phyloP scores from a whole-genome alignment of 2,113 vertebrate genomes.

The Platysteira castanea region DNA sequence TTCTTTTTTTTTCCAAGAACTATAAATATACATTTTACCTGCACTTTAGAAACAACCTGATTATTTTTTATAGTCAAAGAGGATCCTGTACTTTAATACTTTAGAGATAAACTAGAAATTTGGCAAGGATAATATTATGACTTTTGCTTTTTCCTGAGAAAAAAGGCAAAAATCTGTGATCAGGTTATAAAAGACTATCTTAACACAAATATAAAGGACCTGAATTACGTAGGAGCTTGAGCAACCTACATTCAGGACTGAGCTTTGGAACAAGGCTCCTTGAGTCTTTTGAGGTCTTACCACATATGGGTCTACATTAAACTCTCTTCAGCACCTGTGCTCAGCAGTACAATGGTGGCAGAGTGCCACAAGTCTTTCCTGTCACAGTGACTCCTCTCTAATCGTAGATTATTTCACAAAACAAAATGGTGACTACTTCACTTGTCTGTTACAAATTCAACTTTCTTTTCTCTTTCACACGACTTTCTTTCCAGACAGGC shows the following conservation, averaged over 20 bases:
- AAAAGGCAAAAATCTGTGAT: neutral
- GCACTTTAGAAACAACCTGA: neutral
- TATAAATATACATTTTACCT: neutral
- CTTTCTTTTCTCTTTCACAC: neutral
- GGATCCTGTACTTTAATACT: neutral
- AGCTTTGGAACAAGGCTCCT: neutral
- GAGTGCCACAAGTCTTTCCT: neutral
- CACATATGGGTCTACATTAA: neutral
- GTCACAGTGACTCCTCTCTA: neutral
- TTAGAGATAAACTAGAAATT: neutral
- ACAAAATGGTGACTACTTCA: neutral
- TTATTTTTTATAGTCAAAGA: neutral
- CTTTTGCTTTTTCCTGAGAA: neutral
- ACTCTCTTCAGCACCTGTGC: neutral
- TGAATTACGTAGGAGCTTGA: neutral
- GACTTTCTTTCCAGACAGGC: neutral
- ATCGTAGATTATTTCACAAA: neutral
- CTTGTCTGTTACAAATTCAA: neutral
- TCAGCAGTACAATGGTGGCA: neutral
- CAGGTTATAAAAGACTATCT: neutral
- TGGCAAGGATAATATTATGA: neutral
- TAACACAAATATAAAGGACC: neutral
- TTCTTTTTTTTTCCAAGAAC: neutral
- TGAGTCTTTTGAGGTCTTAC: neutral
- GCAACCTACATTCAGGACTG: neutral